phyloP scores from a whole-genome alignment of 2,113 vertebrate species.

The Pseudorectes ferrugineus region DNA sequence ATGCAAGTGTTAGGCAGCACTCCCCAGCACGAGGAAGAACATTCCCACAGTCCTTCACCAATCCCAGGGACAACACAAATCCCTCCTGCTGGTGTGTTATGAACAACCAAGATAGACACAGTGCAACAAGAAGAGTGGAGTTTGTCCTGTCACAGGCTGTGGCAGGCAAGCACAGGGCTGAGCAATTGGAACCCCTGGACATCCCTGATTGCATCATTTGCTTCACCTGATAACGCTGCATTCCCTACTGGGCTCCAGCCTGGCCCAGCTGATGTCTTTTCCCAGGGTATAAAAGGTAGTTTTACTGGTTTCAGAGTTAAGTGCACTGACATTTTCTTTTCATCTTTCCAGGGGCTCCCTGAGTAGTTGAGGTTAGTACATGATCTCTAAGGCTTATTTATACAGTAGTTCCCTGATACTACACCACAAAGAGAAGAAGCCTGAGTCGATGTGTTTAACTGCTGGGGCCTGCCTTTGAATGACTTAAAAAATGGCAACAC shows the following conservation, averaged over 20 bases:
- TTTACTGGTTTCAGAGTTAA: background rate
- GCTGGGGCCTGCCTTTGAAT: background rate
- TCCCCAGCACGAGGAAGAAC: background rate
- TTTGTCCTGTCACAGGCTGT: background rate
- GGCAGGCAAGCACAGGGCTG: background rate
- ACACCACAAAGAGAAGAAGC: fast-evolving
- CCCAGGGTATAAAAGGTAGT: too few species aligned
- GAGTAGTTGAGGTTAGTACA: background rate
- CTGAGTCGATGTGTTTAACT: fast-evolving
- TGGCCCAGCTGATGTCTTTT: background rate
- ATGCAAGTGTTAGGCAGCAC: background rate
- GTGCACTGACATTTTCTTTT: fast-evolving
- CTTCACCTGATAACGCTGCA: background rate
- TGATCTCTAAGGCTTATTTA: background rate
- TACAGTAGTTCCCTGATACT: fast-evolving
- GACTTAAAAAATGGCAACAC: fast-evolving
- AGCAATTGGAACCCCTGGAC: background rate
- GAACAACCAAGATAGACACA: fast-evolving
- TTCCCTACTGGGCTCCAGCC: fast-evolving
- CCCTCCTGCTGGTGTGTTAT: background rate
- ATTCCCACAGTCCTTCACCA: too few species aligned
- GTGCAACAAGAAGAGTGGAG: fast-evolving
- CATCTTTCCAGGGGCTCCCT: fast-evolving
- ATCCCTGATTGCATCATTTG: background rate
- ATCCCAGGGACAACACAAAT: background rate